Evolutionary conservation across 2,797 vertebrate genomes (phyloP).

Genomic region (Sebastes oblongus): DNA sequence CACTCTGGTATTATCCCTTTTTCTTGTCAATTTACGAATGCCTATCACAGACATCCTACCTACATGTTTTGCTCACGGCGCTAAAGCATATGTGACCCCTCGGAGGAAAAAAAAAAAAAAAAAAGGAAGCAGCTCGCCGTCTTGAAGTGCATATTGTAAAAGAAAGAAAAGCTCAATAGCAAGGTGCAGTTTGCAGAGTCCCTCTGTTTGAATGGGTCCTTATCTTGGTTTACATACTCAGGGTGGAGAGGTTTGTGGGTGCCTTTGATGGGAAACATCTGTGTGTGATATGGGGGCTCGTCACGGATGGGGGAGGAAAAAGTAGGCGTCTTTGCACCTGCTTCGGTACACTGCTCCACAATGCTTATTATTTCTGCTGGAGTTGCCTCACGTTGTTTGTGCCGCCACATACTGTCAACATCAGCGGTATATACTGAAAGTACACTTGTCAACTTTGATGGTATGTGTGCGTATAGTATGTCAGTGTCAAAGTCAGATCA

Average conservation of each 20-base stretch:
- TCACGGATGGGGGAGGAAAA: constrained; percentile 87
- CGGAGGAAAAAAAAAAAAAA: constrained; percentile 46
- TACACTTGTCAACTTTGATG: background rate
- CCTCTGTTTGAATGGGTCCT: constrained; percentile 86
- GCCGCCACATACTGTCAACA: constrained; percentile 83
- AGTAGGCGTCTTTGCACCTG: constrained; percentile 96
- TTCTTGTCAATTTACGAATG: constrained; percentile 93
- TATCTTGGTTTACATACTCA: constrained; percentile 88
- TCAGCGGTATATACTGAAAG: constrained; percentile 75
- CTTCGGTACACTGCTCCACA: constrained; percentile 89
- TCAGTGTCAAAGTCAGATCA: background rate
- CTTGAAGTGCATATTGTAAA: constrained; percentile 83
- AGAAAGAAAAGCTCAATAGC: constrained; percentile 68
- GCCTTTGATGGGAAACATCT: constrained; percentile 96
- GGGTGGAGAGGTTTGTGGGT: constrained; percentile 84
- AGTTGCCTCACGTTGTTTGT: constrained; percentile 42
- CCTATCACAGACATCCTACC: constrained; percentile 88
- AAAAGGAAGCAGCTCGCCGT: constrained; percentile 41
- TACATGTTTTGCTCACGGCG: constrained; percentile 77
- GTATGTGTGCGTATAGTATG: background rate
- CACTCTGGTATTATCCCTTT: constrained; percentile 94
- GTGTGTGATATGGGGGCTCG: constrained; percentile 86
- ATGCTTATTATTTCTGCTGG: constrained; percentile 90
- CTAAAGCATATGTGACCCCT: constrained; percentile 81
- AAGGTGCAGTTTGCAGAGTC: constrained; percentile 79